Conservation (phyloP, 2,113 vertebrate genomes). For the Otocyon megalotis region DNA sequence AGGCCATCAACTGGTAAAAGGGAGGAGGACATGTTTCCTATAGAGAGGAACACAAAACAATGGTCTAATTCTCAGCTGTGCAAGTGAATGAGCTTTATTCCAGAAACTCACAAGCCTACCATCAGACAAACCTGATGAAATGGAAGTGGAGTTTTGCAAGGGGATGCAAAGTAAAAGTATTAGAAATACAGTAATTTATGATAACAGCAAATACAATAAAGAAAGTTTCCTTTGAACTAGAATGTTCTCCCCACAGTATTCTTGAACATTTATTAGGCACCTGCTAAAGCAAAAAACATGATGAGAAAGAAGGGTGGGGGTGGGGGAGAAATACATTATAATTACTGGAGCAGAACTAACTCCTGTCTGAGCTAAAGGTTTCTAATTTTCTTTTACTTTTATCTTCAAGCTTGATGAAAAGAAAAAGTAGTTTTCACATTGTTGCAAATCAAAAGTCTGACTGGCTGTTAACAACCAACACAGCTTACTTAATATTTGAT, state of each 20-base stretch:
- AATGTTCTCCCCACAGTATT: no score
- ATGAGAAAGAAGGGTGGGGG: rapidly evolving
- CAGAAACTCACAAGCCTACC: not conserved
- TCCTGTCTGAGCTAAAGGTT: not conserved
- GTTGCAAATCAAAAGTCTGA: not conserved
- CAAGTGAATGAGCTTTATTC: not conserved
- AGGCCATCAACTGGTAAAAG: not conserved
- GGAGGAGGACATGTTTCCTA: not conserved
- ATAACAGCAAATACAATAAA: not conserved
- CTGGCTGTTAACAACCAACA: not conserved
- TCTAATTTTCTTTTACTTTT: not conserved
- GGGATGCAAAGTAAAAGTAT: not conserved
- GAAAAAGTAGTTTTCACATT: not conserved
- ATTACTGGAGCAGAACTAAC: not conserved
- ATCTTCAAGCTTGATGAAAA: not conserved
- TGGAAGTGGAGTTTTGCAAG: not conserved
- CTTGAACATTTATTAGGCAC: not conserved
- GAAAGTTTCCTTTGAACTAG: not conserved
- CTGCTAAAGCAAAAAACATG: not conserved
- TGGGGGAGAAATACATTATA: no score
- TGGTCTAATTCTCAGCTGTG: rapidly evolving
- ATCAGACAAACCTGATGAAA: not conserved
- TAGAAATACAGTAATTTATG: not conserved
- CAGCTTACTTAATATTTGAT: not conserved
- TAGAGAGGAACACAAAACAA: not conserved